Conservation (phyloP, 2,888 invertebrate species). For the Drosophila bunnanda region DNA sequence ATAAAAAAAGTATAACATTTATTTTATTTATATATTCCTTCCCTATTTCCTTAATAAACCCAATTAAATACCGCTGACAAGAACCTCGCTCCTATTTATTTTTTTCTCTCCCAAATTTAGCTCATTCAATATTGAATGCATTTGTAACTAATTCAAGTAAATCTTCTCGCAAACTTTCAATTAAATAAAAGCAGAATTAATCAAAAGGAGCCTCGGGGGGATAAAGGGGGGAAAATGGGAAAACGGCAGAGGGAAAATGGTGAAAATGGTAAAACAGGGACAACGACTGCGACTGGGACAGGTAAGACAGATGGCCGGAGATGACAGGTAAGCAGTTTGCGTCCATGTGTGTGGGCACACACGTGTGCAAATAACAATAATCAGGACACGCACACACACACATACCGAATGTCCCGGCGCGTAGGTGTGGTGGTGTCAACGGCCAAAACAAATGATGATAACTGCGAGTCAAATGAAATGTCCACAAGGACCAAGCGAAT, state of each 20-base stretch:
- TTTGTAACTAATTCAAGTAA: slow-evolving; percentile 53
- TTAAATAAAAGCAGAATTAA: slow-evolving; percentile 71
- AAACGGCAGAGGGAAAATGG: not conserved
- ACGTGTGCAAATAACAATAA: slow-evolving; percentile 62
- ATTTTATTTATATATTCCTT: too few species aligned
- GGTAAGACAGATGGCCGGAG: slow-evolving; percentile 46
- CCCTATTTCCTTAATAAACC: too few species aligned
- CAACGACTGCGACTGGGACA: slow-evolving; percentile 5
- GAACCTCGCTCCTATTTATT: not conserved
- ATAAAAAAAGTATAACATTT: too few species aligned
- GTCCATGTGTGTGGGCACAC: slow-evolving; percentile 38
- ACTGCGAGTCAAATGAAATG: slow-evolving; percentile 72
- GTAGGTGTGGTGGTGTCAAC: slow-evolving; percentile 58
- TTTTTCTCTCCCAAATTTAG: not conserved
- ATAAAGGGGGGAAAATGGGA: not conserved
- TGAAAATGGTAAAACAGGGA: slow-evolving; percentile 18
- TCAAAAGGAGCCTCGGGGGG: slow-evolving; percentile 50
- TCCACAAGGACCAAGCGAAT: slow-evolving; percentile 52
- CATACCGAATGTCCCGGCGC: slow-evolving; percentile 8
- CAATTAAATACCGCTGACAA: not conserved
- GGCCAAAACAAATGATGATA: slow-evolving; percentile 78
- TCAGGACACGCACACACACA: slow-evolving; percentile 37
- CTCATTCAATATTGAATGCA: slow-evolving; percentile 53
- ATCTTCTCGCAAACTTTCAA: slow-evolving; percentile 63
- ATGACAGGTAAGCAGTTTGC: slow-evolving; percentile 54